These are phyloP conservation scores for Mirza zaza DNA, from an alignment of 2,113 vertebrate genomes.

Conservation along the genomic window DNA sequence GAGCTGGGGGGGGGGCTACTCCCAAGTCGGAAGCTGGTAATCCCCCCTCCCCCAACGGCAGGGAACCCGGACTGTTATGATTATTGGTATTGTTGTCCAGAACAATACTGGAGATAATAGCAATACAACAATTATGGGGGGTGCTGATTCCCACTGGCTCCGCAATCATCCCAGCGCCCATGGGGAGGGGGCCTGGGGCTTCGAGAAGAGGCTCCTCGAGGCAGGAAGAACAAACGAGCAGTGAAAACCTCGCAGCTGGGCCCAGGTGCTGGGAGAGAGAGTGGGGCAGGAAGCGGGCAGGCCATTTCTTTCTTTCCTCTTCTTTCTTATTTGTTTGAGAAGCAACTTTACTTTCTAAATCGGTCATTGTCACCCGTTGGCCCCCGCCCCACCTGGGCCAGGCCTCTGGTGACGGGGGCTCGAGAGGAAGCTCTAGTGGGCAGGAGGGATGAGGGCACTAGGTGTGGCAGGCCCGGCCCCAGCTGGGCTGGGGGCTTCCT, in stretches of 20 bases:
- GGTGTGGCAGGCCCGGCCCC: background rate
- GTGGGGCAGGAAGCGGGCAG: conserved; percentile 80
- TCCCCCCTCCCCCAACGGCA: background rate
- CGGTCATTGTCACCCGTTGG: conserved; percentile 77
- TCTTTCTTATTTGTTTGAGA: conserved; percentile 82
- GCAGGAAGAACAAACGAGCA: conserved; percentile 71
- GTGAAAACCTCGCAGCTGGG: conserved; percentile 72
- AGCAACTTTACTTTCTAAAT: conserved; percentile 83
- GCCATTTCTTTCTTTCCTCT: conserved; percentile 77
- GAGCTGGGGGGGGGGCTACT: background rate
- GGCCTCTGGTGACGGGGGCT: conserved; percentile 55
- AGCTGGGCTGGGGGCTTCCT: background rate
- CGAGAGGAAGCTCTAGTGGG: conserved; percentile 62
- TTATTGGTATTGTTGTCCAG: conserved; percentile 62
- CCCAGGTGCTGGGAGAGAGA: conserved; percentile 80
- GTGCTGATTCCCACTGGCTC: conserved; percentile 47
- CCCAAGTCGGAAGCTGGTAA: background rate
- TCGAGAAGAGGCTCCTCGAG: conserved; percentile 58
- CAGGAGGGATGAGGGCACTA: background rate
- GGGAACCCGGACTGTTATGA: conserved; percentile 48
- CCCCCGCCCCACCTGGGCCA: conserved; percentile 77
- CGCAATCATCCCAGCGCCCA: background rate
- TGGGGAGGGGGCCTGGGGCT: background rate
- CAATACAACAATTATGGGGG: conserved; percentile 55
- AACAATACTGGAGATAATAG: conserved; percentile 47